These are phyloP conservation scores for Sitobion miscanthi DNA, from an alignment of 1,140 invertebrate species.

Conservation along the genomic window DNA sequence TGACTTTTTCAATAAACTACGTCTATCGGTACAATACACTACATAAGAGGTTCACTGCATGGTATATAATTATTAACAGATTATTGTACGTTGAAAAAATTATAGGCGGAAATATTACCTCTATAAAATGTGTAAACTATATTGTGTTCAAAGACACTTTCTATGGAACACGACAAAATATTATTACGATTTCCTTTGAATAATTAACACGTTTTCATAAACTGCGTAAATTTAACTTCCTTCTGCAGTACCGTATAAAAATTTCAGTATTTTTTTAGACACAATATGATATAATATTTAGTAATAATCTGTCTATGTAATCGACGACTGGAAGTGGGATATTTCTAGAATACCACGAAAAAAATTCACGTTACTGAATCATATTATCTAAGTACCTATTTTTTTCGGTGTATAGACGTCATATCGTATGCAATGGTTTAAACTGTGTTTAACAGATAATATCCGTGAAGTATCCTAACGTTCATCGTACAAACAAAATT, in stretches of 20 bases:
- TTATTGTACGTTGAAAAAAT: not conserved
- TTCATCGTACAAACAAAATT: too few relatives aligned
- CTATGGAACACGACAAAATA: not conserved
- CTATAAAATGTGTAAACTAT: not conserved
- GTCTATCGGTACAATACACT: not conserved
- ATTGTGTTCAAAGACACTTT: constrained; percentile 33
- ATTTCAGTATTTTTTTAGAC: not conserved
- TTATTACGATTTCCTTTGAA: constrained; percentile 17
- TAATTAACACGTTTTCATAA: not conserved
- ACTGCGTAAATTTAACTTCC: not conserved
- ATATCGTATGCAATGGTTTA: not conserved
- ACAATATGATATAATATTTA: not conserved
- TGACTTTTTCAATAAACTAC: constrained; percentile 28
- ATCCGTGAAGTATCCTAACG: not conserved
- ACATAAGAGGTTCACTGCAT: not conserved
- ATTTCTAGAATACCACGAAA: not conserved
- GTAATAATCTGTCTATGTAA: not conserved
- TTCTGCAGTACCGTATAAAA: not conserved
- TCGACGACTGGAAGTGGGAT: not conserved
- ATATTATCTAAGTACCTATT: not conserved
- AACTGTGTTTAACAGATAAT: not conserved
- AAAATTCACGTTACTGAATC: not conserved
- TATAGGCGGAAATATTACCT: too few relatives aligned
- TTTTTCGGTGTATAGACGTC: not conserved
- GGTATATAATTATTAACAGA: not conserved